Percentiles rank a stretch among this genome's conserved stretches.
phyloP scores from a whole-genome alignment of 2,888 invertebrate species.

The Schizaphis graminum region DNA sequence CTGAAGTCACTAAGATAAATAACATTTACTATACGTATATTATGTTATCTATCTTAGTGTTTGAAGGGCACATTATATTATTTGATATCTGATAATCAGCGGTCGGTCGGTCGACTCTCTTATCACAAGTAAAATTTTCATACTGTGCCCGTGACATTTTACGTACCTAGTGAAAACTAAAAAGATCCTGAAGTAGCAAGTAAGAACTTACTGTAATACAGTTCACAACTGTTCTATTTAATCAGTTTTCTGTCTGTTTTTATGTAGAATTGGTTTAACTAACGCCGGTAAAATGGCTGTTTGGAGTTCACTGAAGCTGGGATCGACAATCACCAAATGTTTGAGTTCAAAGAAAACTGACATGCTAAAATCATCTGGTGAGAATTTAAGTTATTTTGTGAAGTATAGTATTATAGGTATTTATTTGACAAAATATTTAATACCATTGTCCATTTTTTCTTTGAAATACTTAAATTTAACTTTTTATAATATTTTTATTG shows the following conservation, averaged over 20 bases:
- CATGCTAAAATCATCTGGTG: conserved; percentile 32
- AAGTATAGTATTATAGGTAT: background rate
- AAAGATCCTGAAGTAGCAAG: background rate
- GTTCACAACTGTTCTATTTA: background rate
- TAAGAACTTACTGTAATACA: background rate
- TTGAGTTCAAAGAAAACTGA: conserved; percentile 11
- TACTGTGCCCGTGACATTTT: background rate
- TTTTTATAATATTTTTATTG: background rate
- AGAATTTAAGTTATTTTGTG: background rate
- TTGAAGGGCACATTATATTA: conserved; percentile 24
- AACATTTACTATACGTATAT: too few species aligned
- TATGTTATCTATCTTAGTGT: too few species aligned
- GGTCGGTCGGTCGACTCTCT: background rate
- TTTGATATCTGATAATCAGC: conserved; percentile 9
- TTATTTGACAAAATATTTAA: background rate
- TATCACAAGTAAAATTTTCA: background rate
- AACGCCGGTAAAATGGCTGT: conserved; percentile 31
- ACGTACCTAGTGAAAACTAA: background rate
- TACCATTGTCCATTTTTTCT: background rate
- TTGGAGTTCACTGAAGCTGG: conserved; percentile 55
- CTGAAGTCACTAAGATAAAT: too few species aligned
- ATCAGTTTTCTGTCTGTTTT: background rate
- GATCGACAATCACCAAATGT: conserved; percentile 30
- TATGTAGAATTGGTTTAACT: background rate
- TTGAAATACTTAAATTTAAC: background rate